Evolutionary conservation across 2,113 vertebrate species (phyloP).

Genomic region (Peromyscus californicus): DNA sequence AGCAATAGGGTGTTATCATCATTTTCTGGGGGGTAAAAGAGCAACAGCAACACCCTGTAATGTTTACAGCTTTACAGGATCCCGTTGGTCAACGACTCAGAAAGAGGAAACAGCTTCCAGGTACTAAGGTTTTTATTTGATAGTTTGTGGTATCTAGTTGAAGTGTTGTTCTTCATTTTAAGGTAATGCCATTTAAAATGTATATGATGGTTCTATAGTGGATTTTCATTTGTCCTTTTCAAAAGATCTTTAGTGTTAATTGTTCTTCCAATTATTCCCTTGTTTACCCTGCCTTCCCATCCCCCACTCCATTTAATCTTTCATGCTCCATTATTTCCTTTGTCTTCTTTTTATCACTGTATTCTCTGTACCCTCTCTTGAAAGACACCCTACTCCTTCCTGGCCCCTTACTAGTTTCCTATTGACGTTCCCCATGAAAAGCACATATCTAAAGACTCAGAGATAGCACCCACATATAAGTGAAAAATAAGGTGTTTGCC

Average conservation of each 20-base stretch:
- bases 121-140: background rate
- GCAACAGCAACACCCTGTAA: background rate
- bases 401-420: background rate
- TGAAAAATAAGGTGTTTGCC: background rate
- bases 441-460: background rate
- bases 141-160: background rate
- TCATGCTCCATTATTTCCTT: background rate
- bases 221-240: background rate
- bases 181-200: background rate
- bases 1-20: background rate
- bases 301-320: background rate
- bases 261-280: background rate
- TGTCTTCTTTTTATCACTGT: background rate
- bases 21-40: background rate
- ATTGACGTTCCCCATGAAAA: background rate
- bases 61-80: background rate
- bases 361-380: background rate
- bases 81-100: background rate
- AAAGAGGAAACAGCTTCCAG: background rate
- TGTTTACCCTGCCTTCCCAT: background rate
- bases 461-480: background rate
- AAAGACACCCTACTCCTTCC: background rate
- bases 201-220: background rate
- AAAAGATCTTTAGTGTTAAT: background rate
- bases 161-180: background rate